Conservation (phyloP, 2,797 vertebrate genomes). For the Emys orbicularis region DNA sequence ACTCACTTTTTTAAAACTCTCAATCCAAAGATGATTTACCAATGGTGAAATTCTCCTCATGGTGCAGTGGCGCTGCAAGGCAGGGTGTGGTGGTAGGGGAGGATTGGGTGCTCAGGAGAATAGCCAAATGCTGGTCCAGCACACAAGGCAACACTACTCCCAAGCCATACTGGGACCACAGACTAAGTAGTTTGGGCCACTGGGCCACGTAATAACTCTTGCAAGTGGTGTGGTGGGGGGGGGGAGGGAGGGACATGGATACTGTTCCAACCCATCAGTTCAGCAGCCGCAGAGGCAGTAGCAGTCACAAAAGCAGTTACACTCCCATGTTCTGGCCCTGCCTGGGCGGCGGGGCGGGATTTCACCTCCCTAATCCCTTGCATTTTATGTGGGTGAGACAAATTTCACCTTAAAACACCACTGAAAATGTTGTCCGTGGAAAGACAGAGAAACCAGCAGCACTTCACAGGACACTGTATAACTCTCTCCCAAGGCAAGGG, state of each 20-base stretch:
- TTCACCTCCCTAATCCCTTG: neutral
- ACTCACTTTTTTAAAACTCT: neutral
- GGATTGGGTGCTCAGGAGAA: neutral
- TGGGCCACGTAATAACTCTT: neutral
- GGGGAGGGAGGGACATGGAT: neutral
- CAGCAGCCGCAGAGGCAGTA: neutral
- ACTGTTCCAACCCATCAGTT: neutral
- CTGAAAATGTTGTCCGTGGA: neutral
- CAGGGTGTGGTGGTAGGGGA: neutral
- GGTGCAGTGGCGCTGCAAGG: neutral
- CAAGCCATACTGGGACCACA: neutral
- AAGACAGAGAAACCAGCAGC: rapidly evolving
- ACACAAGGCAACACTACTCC: neutral
- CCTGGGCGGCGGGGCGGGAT: neutral
- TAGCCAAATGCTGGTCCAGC: neutral
- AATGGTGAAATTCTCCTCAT: neutral
- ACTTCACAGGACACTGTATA: neutral
- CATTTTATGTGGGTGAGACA: neutral
- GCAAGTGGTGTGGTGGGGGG: neutral
- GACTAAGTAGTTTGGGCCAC: neutral
- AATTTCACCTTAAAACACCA: neutral
- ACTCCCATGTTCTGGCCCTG: neutral
- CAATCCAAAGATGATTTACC: neutral
- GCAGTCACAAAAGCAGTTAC: neutral
- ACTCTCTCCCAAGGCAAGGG: neutral